Evolutionary conservation across 2,888 invertebrate genomes (phyloP).

Genomic region (Dugesia japonica): DNA sequence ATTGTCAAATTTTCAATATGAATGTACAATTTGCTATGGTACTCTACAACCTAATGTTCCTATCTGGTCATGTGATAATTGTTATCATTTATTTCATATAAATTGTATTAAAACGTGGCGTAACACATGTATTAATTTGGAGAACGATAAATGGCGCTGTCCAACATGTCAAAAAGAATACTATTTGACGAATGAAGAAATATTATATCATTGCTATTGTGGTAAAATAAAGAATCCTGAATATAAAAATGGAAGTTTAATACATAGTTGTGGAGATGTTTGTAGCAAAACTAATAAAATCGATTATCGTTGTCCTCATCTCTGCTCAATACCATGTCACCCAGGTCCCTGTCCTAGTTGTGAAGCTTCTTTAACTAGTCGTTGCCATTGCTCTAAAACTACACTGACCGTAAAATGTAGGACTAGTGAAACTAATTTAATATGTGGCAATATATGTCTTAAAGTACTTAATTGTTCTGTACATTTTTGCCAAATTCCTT

Average conservation of each 20-base stretch:
- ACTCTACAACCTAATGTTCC: conserved; percentile 62
- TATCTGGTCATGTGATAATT: conserved; percentile 77
- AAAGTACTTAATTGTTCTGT: conserved; percentile 61
- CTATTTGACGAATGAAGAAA: conserved; percentile 38
- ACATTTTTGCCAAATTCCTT: conserved; percentile 60
- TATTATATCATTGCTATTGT: conserved; percentile 62
- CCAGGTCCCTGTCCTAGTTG: conserved; percentile 35
- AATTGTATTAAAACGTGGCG: conserved; percentile 81
- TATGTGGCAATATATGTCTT: conserved; percentile 60
- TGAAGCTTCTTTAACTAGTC: conserved; percentile 32
- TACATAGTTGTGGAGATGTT: conserved; percentile 76
- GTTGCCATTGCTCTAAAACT: conserved; percentile 53
- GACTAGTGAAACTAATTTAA: background rate
- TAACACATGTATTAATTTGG: conserved; percentile 32
- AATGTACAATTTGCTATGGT: conserved; percentile 86
- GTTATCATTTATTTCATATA: conserved; percentile 78
- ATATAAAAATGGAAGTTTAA: conserved; percentile 37
- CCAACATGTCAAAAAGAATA: conserved; percentile 79
- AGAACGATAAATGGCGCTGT: conserved; percentile 50
- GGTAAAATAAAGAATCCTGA: conserved; percentile 62
- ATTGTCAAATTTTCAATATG: conserved; percentile 63
- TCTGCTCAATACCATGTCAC: conserved; percentile 10
- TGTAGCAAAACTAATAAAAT: conserved; percentile 54
- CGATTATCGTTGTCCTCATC: too few relatives aligned
- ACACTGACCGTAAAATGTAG: conserved; percentile 44